Conservation (phyloP, 2,888 invertebrate species). For the Lasioglossum villosulum region DNA sequence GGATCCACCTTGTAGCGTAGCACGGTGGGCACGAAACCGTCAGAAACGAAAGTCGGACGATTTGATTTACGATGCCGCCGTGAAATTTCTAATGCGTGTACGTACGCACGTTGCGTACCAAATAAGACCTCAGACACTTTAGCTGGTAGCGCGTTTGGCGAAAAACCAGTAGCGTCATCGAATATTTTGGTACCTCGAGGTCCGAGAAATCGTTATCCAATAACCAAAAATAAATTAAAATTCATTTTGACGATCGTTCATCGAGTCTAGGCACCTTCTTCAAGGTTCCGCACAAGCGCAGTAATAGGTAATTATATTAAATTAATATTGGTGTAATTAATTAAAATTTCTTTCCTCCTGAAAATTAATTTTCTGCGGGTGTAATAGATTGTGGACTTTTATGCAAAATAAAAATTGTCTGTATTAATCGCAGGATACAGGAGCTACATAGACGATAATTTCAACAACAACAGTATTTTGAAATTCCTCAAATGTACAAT, state of each 20-base stretch:
- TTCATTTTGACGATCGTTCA: not conserved
- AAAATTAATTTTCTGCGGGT: too few relatives aligned
- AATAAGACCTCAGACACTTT: slow-evolving; percentile 52
- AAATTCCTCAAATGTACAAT: not conserved
- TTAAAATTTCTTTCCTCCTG: not conserved
- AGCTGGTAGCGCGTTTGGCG: slow-evolving; percentile 44
- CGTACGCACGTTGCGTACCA: slow-evolving; percentile 55
- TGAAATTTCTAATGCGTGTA: slow-evolving; percentile 72
- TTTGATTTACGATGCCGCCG: slow-evolving; percentile 64
- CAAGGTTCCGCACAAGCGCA: not conserved
- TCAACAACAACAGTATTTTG: not conserved
- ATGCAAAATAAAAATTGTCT: too few relatives aligned
- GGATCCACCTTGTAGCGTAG: not conserved
- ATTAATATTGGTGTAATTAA: not conserved
- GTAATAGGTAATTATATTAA: not conserved
- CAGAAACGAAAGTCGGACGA: slow-evolving; percentile 67
- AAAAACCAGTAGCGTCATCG: slow-evolving; percentile 40
- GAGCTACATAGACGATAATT: too few relatives aligned
- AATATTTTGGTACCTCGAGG: slow-evolving; percentile 8
- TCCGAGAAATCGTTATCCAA: not conserved
- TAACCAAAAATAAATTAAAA: not conserved
- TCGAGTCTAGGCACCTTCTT: not conserved
- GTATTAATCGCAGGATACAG: too few relatives aligned
- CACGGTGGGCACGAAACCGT: slow-evolving; percentile 47
- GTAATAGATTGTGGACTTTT: too few relatives aligned